Base-by-base conservation (phyloP, 1,140 invertebrate species). In the Diachasmimorpha longicaudata region DNA sequence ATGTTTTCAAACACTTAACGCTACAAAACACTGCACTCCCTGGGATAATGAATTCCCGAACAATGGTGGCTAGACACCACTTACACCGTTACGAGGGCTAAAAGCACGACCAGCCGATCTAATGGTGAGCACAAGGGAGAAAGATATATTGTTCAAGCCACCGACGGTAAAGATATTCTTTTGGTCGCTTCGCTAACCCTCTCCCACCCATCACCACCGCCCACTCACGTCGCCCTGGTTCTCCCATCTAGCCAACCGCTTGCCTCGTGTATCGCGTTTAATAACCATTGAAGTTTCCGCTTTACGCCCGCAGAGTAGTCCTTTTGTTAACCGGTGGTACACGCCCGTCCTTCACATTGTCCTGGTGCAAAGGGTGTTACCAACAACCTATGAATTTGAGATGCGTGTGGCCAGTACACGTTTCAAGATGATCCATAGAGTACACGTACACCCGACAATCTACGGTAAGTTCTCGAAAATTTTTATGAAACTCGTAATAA, bases 231-330 rank as follows among this genome's bases (percentile, higher is more conserved):
- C 23, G 23, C 14, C 0, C 4, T 19, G 9, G 4, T 66, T 31
- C 55, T 58, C 55, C 31, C 31, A 21, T 69, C 44, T 21, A 69
- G 6, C 42, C 39, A 46, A 58, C 58, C 39, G 6, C 58, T 21
- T n/a, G n/a, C 44, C 46, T 58, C 36, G 31, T 75, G 72, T 79
- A 74, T 76, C 71, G 78, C 77, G 80, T 83, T 85, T 85, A 85
- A 85, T 85, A 86, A 85, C 80, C 80, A 80, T 82, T 82, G 79
- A 85, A 85, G 83, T 85, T 86, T 79, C 81, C 78, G 78, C 73
- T 76, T 76, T 76, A 70, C 68, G 16, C 48, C 31, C 74, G 16
- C 44, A 44, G 36, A 70, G 48, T 46, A 75, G 74, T 75, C 67
- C 74, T 75, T 75, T 75, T 75, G 74, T 75, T 75, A 70, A 44